A percentile compares a stretch with the other conserved stretches of the same genome.
Conservation (phyloP, 1,140 invertebrate genomes). For the Holotrichia oblita region DNA sequence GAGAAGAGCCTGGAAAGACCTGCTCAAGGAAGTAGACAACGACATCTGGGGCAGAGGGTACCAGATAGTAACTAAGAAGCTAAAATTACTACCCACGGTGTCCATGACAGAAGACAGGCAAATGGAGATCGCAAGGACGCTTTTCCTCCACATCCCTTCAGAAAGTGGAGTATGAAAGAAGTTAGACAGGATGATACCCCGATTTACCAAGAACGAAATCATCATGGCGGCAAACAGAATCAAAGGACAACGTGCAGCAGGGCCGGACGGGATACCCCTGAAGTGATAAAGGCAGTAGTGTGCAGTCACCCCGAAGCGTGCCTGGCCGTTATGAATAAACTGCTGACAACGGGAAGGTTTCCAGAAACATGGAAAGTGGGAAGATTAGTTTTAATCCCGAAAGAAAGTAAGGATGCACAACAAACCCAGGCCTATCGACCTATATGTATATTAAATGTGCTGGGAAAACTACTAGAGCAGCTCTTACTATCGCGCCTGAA, state of each 20-base stretch:
- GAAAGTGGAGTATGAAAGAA: not conserved
- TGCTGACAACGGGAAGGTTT: not conserved
- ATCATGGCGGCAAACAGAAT: not conserved
- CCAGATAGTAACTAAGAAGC: not conserved
- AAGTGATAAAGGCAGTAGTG: not conserved
- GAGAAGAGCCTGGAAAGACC: not conserved
- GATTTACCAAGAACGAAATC: not conserved
- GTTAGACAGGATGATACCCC: not conserved
- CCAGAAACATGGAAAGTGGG: not conserved
- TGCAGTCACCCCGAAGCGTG: not conserved
- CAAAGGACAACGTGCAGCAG: too few species aligned
- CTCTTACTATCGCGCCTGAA: not conserved
- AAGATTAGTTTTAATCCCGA: not conserved
- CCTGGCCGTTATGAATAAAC: not conserved
- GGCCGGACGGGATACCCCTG: too few species aligned
- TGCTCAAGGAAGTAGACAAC: not conserved
- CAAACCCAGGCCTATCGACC: not conserved
- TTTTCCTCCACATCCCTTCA: not conserved
- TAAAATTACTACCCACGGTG: not conserved
- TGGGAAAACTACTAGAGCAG: not conserved
- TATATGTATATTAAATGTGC: not conserved
- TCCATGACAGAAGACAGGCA: not conserved
- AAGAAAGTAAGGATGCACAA: not conserved
- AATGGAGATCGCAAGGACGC: not conserved
- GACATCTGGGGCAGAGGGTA: conserved; percentile 1